These are phyloP conservation scores for Oreotrochilus melanogaster DNA, from an alignment of 2,113 vertebrate species.

Conservation along the genomic window DNA sequence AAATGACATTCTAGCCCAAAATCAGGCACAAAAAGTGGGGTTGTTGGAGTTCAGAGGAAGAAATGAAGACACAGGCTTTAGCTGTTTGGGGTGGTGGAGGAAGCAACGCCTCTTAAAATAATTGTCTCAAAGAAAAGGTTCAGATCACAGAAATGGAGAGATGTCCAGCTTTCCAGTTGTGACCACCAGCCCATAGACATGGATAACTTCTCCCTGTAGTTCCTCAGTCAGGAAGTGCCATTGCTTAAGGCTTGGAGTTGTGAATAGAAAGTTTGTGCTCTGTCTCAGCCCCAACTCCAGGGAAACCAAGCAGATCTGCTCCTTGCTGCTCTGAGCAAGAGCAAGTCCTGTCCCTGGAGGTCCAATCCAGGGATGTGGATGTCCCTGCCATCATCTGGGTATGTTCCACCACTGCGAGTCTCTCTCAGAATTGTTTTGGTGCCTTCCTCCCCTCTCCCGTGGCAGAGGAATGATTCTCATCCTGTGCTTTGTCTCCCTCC, in stretches of 20 bases:
- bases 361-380: not conserved
- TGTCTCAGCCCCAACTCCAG: not conserved
- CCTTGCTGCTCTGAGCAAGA: not conserved
- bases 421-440: not conserved
- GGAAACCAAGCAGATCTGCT: not conserved
- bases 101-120: not conserved
- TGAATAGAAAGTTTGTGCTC: not conserved
- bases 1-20: not conserved
- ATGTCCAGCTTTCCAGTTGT: not conserved
- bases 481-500: not conserved
- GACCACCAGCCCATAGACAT: not conserved
- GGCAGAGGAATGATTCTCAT: not conserved
- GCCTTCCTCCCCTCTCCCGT: not conserved
- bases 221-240: not conserved
- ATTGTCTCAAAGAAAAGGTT: not conserved
- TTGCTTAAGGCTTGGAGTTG: not conserved
- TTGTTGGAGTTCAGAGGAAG: not conserved
- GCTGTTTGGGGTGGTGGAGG: not conserved
- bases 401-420: not conserved
- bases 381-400: not conserved
- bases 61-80: not conserved
- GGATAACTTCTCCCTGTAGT: not conserved
- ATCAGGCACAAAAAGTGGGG: not conserved
- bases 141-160: not conserved
- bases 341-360: not conserved